Conservation (phyloP, 2,888 invertebrate genomes). For the Apeira syringaria region DNA sequence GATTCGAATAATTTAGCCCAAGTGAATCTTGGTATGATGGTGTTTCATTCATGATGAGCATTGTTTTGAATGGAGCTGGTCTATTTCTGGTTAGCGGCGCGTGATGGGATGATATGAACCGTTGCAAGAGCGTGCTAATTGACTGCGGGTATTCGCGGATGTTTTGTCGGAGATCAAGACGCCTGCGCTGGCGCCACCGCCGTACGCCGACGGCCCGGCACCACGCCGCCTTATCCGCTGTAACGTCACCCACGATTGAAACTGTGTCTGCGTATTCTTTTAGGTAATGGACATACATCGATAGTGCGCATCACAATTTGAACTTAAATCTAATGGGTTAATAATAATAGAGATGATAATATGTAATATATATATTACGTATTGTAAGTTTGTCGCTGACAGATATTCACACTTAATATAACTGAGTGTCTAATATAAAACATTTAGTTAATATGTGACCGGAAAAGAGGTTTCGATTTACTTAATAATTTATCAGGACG, state of each 20-base stretch:
- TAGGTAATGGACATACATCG: not conserved
- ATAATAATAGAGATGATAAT: no score
- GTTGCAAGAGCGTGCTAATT: slow-evolving; percentile 51
- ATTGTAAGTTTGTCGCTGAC: no score
- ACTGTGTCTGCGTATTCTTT: not conserved
- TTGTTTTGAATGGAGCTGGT: slow-evolving; percentile 68
- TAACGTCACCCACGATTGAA: not conserved
- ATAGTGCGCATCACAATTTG: not conserved
- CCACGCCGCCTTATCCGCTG: not conserved
- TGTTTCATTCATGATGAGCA: slow-evolving; percentile 66
- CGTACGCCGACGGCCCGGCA: not conserved
- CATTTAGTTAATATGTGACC: no score
- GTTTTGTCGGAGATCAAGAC: not conserved
- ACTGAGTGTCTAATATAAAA: no score
- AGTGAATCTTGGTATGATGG: slow-evolving; percentile 55
- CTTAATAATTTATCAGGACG: no score
- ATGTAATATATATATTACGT: no score
- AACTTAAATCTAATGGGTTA: no score
- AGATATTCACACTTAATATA: no score
- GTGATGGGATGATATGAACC: slow-evolving; percentile 57
- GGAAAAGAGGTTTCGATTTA: no score
- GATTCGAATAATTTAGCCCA: slow-evolving; percentile 56
- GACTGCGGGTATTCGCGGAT: slow-evolving; percentile 54
- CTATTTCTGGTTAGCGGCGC: slow-evolving; percentile 67
- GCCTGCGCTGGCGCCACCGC: not conserved